Conservation (phyloP, 2,113 vertebrate genomes). For the Vidua macroura region DNA sequence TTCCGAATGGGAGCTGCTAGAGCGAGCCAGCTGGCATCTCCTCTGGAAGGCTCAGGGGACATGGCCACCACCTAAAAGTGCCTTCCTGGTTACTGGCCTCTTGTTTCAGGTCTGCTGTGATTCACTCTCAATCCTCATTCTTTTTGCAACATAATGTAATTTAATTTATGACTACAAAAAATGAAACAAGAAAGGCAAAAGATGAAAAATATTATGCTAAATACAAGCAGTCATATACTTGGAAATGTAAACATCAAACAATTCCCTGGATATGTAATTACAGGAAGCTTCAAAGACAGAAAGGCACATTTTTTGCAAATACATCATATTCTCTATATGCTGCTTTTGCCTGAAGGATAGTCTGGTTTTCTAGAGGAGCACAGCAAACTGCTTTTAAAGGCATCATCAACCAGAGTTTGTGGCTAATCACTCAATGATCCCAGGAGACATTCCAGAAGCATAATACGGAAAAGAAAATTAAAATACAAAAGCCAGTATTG, state of each 20-base stretch:
- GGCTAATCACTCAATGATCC: background rate
- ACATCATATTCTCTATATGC: background rate
- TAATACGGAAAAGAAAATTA: background rate
- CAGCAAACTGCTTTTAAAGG: slow-evolving; percentile 11
- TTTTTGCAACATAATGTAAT: background rate
- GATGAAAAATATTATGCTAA: slow-evolving; percentile 54
- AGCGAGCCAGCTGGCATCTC: background rate
- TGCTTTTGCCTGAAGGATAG: slow-evolving; percentile 36
- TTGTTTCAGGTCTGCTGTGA: background rate
- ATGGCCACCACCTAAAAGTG: background rate
- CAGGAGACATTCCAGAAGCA: background rate
- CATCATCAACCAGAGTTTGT: slow-evolving; percentile 21
- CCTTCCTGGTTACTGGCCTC: background rate
- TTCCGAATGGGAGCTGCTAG: background rate
- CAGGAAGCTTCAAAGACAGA: slow-evolving; percentile 51
- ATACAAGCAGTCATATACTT: background rate
- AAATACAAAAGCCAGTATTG: background rate
- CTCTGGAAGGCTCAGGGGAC: background rate
- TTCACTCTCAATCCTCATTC: background rate
- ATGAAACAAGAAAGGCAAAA: slow-evolving; percentile 22
- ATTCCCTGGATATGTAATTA: slow-evolving; percentile 61
- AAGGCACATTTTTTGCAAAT: slow-evolving; percentile 35
- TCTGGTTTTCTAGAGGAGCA: slow-evolving; percentile 4
- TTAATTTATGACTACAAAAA: slow-evolving; percentile 30
- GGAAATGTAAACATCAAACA: slow-evolving; percentile 58